Base-by-base conservation (phyloP, 53 echinoderm and acorn worm genomes). In the Apostichopus leukothele region DNA sequence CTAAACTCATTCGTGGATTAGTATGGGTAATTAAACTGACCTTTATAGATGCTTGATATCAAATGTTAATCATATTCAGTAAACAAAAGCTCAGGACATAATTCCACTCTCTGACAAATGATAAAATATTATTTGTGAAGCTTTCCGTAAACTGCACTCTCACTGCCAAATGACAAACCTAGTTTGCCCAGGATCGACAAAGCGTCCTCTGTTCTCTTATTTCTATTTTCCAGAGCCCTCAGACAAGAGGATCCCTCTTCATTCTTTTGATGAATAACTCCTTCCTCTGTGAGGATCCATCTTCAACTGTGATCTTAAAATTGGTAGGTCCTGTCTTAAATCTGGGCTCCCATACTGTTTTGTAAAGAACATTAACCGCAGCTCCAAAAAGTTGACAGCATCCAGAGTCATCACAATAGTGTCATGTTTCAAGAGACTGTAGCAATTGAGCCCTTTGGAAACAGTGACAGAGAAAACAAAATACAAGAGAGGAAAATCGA, bases 351-450 rank as follows among this genome's bases (percentile, higher is more conserved):
- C 68, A 88, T 94, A 98, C 73, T 94, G 89, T 20, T 90, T 86
- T 9, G 90, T 73, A 73, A 90, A 84, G 86, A 90, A 92, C 59
- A 95, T 88, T 12, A 98, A 75, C 66, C 92, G 87, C 25, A 88
- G 77, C 55, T 98, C 98, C 16, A 98, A 86, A 61, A 94, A 93
- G 51, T 98, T 89, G 57, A 94, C 92, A 4, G 95, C 92, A 86
- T 95, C 98, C n/a, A 98, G 86, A 18, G 98, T 98, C 61, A 98
- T 74, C 5, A 98, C 95, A 53, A 98, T 76, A 5, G 98, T 98
- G 84, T 93, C 86, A 79, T 98, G 95, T 80, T 98, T 98, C 88
- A 98, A 71, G 89, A 92, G 87, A 54, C 94, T 91, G 89, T 89
- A 95, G 19, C 95, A 95, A 89, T 98, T 98, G 26, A 98, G 84